Evolutionary conservation across 1,140 invertebrate genomes (phyloP).

Genomic region (Ostrea edulis): DNA sequence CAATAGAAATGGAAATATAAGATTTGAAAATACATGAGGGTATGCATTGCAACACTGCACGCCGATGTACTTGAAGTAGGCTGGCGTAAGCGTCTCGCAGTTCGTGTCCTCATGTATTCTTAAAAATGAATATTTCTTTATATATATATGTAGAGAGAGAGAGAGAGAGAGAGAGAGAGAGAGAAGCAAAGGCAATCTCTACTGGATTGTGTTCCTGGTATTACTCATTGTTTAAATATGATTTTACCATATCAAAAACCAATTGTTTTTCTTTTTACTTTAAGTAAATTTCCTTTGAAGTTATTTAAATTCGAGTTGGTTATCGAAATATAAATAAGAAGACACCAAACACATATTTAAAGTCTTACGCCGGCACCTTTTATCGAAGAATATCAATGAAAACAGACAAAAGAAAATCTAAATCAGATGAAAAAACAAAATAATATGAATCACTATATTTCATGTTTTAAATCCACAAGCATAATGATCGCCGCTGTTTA

Average conservation of each 20-base stretch:
- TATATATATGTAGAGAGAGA: too few species aligned
- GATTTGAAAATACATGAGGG: too few species aligned
- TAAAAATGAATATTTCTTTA: too few species aligned
- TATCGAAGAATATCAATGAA: constrained; percentile 13
- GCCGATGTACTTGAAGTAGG: too few species aligned
- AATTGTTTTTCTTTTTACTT: constrained; percentile 35
- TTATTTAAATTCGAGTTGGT: constrained; percentile 38
- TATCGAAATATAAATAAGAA: constrained; percentile 34
- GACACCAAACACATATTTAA: constrained; percentile 4
- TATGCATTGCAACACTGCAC: too few species aligned
- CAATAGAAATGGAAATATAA: too few species aligned
- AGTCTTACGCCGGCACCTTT: constrained; percentile 13
- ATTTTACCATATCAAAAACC: background rate
- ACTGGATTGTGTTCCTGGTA: background rate
- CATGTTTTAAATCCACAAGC: constrained; percentile 35
- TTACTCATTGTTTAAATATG: constrained; percentile 10
- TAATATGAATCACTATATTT: constrained; percentile 14
- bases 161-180: too few species aligned
- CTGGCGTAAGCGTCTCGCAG: too few species aligned
- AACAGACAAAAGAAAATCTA: background rate
- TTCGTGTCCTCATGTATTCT: too few species aligned
- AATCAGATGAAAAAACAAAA: constrained; percentile 22
- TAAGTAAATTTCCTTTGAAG: constrained; percentile 28
- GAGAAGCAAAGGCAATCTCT: too few species aligned
- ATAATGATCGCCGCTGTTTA: constrained; percentile 16